Base-by-base conservation (phyloP, 2,888 invertebrate species). In the Sycophila texana region DNA sequence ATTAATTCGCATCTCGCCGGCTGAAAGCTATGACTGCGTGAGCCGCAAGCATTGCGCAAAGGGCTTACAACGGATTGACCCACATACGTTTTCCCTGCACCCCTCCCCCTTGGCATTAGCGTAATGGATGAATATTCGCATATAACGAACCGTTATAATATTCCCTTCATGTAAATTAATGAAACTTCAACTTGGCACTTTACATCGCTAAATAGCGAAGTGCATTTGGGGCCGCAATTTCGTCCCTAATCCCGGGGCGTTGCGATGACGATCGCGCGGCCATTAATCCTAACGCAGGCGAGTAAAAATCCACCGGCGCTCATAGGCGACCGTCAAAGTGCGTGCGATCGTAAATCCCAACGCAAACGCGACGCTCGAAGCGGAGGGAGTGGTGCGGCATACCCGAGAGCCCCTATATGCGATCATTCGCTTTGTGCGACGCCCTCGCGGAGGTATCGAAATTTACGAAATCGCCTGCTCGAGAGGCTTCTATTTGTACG, bases 31-130 rank as follows among this genome's bases (percentile, higher is more conserved):
- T 18, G n/a, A 20, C n/a, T 12, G 18, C 20, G n/a, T 57, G 20
- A 13, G 16, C n/a, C 61, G 39, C 39, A 26, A 26, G 60, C 60
- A 14, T 18, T 4, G 30, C 3, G 49, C 53, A n/a, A 16, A 16
- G 30, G 16, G 55, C 57, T 66, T 74, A 66, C 66, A 22, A n/a
- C 49, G 51, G 63, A 71, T 76, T 75, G 68, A 76, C 63, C 76
- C 70, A 76, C 49, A 76, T 65, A 30, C 47, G 49, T 63, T 67
- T 67, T 58, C 49, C n/a, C 58, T 60, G n/a, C 51, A 1, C 30
- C 51, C 10, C 53, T 10, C 53, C 14, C 16, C 10, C 53, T 26
- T 13, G 20, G 63, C 65, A 30, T 68, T 71, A 66, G 47, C n/a
- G 58, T 58, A 70, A 58, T 49, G 65, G 18, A 57, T 26, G 30